Evolutionary conservation across 2,113 vertebrate genomes (phyloP).

Genomic region (Falco punctatus): DNA sequence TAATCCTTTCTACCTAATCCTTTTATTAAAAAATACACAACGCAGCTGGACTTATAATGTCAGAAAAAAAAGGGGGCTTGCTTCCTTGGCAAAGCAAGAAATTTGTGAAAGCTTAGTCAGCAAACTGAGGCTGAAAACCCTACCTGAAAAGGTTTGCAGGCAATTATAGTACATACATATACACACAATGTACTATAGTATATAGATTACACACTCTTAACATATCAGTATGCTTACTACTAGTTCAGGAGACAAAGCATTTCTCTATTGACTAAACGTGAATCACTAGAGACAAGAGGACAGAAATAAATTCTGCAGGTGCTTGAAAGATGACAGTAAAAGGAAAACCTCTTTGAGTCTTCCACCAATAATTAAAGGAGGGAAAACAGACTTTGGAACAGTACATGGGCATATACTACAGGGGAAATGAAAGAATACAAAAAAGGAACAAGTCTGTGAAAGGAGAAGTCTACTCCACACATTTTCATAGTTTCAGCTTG

Average conservation of each 20-base stretch:
- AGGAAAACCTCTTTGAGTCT: neutral
- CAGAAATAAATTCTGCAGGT: neutral
- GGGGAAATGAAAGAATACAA: neutral
- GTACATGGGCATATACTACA: neutral
- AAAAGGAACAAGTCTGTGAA: neutral
- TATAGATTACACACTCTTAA: neutral
- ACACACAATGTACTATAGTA: neutral
- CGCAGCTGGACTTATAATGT: neutral
- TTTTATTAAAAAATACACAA: conserved; percentile 51
- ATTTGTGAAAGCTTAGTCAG: neutral
- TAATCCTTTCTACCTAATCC: conserved; percentile 55
- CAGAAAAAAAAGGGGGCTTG: neutral
- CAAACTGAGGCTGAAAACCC: neutral
- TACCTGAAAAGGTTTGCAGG: neutral
- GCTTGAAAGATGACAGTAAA: neutral
- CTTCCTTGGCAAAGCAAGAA: neutral
- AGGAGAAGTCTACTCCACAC: neutral
- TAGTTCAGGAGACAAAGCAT: neutral
- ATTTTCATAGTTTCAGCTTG: neutral
- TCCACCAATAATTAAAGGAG: neutral
- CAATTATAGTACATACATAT: neutral
- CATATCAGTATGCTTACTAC: neutral
- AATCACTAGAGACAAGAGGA: neutral
- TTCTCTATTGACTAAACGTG: neutral
- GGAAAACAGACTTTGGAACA: neutral